A percentile compares a stretch with the other conserved stretches of the same genome.
Conservation (phyloP, 1,140 invertebrate genomes). For the Ips typographus region DNA sequence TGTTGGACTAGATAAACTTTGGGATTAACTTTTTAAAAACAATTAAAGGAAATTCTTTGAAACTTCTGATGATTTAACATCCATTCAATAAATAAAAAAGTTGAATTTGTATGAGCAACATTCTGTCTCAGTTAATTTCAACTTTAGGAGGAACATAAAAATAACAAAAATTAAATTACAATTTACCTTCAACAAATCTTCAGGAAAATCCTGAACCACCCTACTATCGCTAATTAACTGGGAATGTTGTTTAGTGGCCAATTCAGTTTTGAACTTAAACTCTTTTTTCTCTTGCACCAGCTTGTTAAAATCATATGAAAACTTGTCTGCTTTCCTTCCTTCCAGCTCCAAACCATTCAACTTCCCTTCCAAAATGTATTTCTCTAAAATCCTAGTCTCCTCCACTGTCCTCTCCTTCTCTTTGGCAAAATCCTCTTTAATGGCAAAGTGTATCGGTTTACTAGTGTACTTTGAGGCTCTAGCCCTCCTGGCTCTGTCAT, state of each 20-base stretch:
- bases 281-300: constrained; percentile 58
- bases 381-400: constrained; percentile 72
- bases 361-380: constrained; percentile 78
- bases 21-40: too few relatives aligned
- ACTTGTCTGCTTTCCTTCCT: constrained; percentile 52
- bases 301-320: constrained; percentile 55
- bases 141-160: background rate
- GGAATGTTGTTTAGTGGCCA: constrained; percentile 63
- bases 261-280: constrained; percentile 65
- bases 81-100: too few relatives aligned
- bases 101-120: too few relatives aligned
- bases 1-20: too few relatives aligned
- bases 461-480: constrained; percentile 67
- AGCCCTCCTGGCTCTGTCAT: constrained; percentile 69
- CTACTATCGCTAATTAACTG: constrained; percentile 67
- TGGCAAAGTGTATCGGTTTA: constrained; percentile 65
- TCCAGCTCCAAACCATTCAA: constrained; percentile 71
- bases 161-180: background rate
- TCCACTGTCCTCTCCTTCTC: constrained; percentile 57
- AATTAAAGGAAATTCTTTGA: too few relatives aligned
- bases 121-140: too few relatives aligned
- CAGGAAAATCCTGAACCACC: constrained; percentile 73
- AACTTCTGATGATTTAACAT: too few relatives aligned
- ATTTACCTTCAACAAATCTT: constrained; percentile 61
- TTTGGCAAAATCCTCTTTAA: constrained; percentile 61